phyloP scores from a whole-genome alignment of 2,113 vertebrate species.

The Cettia cetti region DNA sequence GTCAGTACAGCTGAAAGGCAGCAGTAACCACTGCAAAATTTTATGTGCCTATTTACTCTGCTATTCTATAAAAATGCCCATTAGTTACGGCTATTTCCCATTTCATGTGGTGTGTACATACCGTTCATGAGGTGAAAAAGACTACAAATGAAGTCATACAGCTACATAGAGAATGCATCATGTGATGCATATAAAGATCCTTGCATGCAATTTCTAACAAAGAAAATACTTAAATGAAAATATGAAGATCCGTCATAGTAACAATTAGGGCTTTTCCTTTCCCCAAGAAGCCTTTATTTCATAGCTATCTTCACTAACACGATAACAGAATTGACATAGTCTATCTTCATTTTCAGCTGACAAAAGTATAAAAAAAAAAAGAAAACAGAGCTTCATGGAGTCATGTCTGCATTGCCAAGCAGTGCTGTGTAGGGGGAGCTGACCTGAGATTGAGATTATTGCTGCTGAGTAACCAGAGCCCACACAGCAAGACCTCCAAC shows the following conservation, averaged over 20 bases:
- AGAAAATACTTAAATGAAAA: background rate
- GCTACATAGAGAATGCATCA: background rate
- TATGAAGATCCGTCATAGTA: background rate
- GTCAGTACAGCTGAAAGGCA: constrained; percentile 24
- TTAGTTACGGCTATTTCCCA: background rate
- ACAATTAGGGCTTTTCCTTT: background rate
- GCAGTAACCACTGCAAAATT: constrained; percentile 14
- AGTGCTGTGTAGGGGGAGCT: background rate
- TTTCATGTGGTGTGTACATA: background rate
- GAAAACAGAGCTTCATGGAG: background rate
- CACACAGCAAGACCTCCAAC: background rate
- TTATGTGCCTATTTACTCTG: constrained; percentile 28
- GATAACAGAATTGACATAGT: background rate
- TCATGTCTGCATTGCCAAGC: background rate
- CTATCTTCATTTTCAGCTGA: background rate
- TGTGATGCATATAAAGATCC: background rate
- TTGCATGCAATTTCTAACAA: background rate
- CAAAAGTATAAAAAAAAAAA: background rate
- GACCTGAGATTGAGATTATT: background rate
- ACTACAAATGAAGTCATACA: background rate
- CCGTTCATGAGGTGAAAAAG: background rate
- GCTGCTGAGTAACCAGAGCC: background rate
- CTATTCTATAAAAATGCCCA: constrained; percentile 6
- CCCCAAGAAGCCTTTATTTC: background rate
- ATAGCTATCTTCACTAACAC: background rate